Percentiles rank a stretch among this genome's conserved stretches.
These are phyloP conservation scores for Phalacrocorax carbo DNA, from an alignment of 2,113 vertebrate genomes.

Conservation along the genomic window DNA sequence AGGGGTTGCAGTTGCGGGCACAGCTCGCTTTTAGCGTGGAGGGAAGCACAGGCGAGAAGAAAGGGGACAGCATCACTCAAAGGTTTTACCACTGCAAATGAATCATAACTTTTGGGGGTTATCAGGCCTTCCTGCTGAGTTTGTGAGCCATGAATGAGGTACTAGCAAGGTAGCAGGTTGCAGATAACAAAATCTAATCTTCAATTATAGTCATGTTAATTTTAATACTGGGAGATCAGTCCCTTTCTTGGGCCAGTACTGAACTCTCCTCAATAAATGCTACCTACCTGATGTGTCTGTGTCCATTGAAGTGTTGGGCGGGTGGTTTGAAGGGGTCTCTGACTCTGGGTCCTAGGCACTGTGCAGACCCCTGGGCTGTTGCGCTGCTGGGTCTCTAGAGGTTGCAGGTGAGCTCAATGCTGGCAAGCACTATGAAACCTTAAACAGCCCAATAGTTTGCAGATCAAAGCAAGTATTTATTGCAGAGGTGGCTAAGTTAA, in stretches of 20 bases:
- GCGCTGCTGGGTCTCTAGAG: rapidly evolving
- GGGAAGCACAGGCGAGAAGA: not conserved
- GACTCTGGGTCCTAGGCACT: not conserved
- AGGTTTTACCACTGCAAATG: not conserved
- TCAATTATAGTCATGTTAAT: not conserved
- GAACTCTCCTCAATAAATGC: slow-evolving; percentile 32
- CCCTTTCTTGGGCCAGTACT: not conserved
- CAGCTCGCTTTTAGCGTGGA: not conserved
- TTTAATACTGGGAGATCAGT: not conserved
- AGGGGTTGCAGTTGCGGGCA: not conserved
- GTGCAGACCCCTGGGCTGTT: not conserved
- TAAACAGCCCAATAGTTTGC: rapidly evolving
- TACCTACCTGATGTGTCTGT: not conserved
- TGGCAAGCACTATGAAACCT: not conserved
- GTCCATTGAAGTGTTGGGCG: not conserved
- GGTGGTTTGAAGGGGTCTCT: not conserved
- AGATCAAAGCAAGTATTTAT: not conserved
- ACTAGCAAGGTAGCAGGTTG: not conserved
- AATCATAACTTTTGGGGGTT: not conserved
- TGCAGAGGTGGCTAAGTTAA: not conserved
- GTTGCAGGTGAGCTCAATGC: not conserved
- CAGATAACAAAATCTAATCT: not conserved
- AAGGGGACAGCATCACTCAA: not conserved
- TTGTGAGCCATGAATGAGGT: slow-evolving; percentile 3
- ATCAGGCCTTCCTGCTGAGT: slow-evolving; percentile 26